Percentiles rank a stretch among this genome's conserved stretches.
phyloP scores from a whole-genome alignment of 2,797 vertebrate species.

The Eulemur rubriventer region DNA sequence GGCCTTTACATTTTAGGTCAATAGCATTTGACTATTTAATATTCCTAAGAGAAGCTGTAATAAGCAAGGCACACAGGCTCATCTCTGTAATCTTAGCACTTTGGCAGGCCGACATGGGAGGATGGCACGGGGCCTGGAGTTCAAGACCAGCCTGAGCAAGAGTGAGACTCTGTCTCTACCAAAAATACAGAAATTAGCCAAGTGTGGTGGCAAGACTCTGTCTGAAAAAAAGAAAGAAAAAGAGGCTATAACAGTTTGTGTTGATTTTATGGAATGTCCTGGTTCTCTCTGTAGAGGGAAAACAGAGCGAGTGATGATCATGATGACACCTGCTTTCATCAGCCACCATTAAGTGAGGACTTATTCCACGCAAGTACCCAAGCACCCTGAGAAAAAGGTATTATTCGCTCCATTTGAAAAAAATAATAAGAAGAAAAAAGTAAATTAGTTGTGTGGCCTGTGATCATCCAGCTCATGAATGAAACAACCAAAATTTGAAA shows the following conservation, averaged over 20 bases:
- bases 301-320: not conserved
- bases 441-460: not conserved
- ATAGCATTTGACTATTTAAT: not conserved
- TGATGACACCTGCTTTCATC: not conserved
- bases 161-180: not conserved
- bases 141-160: not conserved
- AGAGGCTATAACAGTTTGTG: not conserved
- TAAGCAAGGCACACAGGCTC: not conserved
- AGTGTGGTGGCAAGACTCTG: not conserved
- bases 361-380: not conserved
- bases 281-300: not conserved
- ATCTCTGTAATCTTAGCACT: not conserved
- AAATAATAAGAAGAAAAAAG: not conserved
- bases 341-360: not conserved
- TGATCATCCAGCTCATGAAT: not conserved
- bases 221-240: not conserved
- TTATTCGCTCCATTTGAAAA: not conserved
- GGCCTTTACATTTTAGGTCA: slow-evolving; percentile 32
- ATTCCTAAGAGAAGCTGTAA: not conserved
- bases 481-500: not conserved
- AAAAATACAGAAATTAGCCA: not conserved
- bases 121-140: not conserved
- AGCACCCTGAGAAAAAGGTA: not conserved
- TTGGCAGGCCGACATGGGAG: not conserved
- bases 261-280: not conserved